These are phyloP conservation scores for Tachina lurida DNA, from an alignment of 2,888 invertebrate species.

Conservation along the genomic window DNA sequence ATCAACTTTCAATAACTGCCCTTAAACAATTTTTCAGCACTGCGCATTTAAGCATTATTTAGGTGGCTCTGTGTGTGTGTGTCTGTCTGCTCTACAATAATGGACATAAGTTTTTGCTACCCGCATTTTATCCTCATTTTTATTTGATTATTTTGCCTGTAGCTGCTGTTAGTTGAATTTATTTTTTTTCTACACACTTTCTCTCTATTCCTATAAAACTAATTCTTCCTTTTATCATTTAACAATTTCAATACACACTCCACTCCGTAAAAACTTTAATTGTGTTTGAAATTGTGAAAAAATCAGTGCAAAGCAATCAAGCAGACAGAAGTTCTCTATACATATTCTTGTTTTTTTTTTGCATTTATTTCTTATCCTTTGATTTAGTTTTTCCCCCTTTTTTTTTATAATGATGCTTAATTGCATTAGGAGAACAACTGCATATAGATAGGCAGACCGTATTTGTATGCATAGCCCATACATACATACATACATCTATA, in stretches of 20 bases:
- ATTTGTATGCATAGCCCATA: neutral
- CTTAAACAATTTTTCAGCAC: neutral
- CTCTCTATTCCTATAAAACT: neutral
- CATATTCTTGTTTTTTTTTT: slow-evolving; percentile 41
- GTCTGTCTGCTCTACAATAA: slow-evolving; percentile 41
- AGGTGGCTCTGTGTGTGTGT: neutral
- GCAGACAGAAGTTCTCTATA: slow-evolving; percentile 36
- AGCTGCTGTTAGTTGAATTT: neutral
- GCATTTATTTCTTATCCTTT: slow-evolving; percentile 6
- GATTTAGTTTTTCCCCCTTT: neutral
- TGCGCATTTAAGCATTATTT: slow-evolving; percentile 4
- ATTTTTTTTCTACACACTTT: neutral
- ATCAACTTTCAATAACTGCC: too few species aligned
- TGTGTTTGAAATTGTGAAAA: slow-evolving; percentile 58
- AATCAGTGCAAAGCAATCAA: slow-evolving; percentile 68
- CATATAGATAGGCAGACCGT: neutral
- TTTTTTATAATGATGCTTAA: slow-evolving; percentile 62
- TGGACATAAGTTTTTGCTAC: slow-evolving; percentile 55
- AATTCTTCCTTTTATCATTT: slow-evolving; percentile 48
- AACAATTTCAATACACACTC: slow-evolving; percentile 58
- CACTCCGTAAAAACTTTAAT: slow-evolving; percentile 59
- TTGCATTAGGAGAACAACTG: slow-evolving; percentile 36
- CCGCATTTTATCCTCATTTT: slow-evolving; percentile 60
- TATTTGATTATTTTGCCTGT: slow-evolving; percentile 36
- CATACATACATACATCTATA: too few species aligned